phyloP scores from a whole-genome alignment of 2,888 invertebrate species.

The Yponomeuta cagnagella region DNA sequence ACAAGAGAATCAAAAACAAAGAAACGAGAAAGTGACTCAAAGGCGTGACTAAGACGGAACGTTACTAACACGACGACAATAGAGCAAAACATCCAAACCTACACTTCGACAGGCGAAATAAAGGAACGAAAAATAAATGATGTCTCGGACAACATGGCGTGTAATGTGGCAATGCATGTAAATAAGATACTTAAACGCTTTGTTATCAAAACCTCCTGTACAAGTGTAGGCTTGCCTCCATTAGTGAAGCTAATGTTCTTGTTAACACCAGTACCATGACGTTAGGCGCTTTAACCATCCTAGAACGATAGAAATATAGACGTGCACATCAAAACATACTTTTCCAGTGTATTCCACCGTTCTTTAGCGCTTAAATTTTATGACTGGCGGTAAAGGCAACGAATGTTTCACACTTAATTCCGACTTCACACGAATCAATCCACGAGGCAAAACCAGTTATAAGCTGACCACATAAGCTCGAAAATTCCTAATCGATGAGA shows the following conservation, averaged over 20 bases:
- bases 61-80: constrained; percentile 6
- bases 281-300: constrained; percentile 35
- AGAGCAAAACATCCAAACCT: constrained; percentile 19
- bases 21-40: neutral
- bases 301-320: neutral
- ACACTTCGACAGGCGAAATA: constrained; percentile 43
- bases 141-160: constrained; percentile 28
- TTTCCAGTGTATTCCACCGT: neutral
- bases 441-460: neutral
- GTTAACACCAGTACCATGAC: constrained; percentile 32
- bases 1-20: neutral
- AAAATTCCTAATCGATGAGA: constrained; percentile 7
- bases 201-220: constrained; percentile 23
- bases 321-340: neutral
- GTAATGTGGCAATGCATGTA: constrained; percentile 30
- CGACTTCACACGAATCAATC: neutral
- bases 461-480: neutral
- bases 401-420: too few species aligned
- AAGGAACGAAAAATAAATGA: constrained; percentile 36
- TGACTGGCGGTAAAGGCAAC: too few species aligned
- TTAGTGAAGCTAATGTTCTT: neutral
- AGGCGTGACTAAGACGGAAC: neutral
- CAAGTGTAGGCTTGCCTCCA: constrained; percentile 51
- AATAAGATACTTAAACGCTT: constrained; percentile 26
- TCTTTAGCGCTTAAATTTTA: neutral